Conservation (phyloP, 2,888 invertebrate genomes). For the Chrysodeixis includens region DNA sequence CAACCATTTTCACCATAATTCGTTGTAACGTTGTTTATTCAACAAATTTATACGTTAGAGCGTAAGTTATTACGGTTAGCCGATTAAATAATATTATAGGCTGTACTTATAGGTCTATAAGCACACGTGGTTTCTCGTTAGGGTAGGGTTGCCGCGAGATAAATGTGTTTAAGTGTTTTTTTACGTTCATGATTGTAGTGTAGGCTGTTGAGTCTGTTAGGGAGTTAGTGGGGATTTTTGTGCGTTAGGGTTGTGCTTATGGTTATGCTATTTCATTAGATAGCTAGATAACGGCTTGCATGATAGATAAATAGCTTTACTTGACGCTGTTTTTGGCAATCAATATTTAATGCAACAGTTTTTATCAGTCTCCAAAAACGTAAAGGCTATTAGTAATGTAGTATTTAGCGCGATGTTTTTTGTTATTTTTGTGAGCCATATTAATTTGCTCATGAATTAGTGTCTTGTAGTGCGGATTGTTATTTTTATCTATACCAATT, state of each 20-base stretch:
- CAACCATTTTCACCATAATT: constrained; percentile 42
- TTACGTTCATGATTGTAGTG: neutral
- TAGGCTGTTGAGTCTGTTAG: neutral
- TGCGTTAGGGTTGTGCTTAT: neutral
- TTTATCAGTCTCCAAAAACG: too few relatives aligned
- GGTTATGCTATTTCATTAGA: neutral
- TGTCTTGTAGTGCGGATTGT: too few relatives aligned
- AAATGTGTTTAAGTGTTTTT: neutral
- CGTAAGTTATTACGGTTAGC: constrained; percentile 57
- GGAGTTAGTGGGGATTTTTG: neutral
- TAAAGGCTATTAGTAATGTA: too few relatives aligned
- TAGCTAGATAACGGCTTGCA: too few relatives aligned
- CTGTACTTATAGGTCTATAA: constrained; percentile 16
- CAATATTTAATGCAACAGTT: too few relatives aligned
- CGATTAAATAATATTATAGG: constrained; percentile 58
- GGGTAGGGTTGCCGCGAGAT: constrained; percentile 38
- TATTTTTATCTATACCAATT: too few relatives aligned
- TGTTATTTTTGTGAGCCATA: too few relatives aligned
- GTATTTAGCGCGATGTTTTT: too few relatives aligned
- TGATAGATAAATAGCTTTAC: too few relatives aligned
- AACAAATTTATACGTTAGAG: constrained; percentile 47
- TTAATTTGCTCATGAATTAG: too few relatives aligned
- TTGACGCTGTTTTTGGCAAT: too few relatives aligned
- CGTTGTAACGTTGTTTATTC: constrained; percentile 51
- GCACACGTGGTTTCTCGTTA: constrained; percentile 34